Evolutionary conservation across 1,140 invertebrate genomes (phyloP).

Genomic region (Goniozus legneri): DNA sequence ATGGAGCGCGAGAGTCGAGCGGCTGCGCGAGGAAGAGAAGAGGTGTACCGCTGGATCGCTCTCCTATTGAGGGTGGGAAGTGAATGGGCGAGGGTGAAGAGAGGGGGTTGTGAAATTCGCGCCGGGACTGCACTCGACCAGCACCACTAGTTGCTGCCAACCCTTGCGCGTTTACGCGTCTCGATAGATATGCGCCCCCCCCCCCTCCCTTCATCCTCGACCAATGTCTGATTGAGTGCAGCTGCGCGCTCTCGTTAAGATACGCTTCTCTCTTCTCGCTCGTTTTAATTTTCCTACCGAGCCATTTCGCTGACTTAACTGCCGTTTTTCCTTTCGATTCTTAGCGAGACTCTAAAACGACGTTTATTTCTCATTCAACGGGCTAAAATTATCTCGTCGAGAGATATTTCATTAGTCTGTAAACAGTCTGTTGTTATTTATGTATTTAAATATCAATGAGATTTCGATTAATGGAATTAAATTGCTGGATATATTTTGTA

Average conservation of each 20-base stretch:
- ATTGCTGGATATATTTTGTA: too few species aligned
- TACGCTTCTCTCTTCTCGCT: not conserved
- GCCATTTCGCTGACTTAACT: too few species aligned
- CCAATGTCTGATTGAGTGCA: not conserved
- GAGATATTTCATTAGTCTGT: too few species aligned
- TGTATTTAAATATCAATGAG: too few species aligned
- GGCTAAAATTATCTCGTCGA: too few species aligned
- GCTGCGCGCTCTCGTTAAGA: not conserved
- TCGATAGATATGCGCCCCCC: too few species aligned
- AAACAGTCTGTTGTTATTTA: too few species aligned
- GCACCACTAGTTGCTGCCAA: slow-evolving; percentile 39
- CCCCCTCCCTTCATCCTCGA: not conserved
- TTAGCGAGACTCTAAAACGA: too few species aligned
- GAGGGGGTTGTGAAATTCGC: not conserved
- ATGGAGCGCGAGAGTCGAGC: slow-evolving; percentile 15
- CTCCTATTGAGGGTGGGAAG: slow-evolving; percentile 17
- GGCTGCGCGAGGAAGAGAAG: slow-evolving; percentile 9
- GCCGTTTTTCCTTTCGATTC: too few species aligned
- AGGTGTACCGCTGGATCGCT: slow-evolving; percentile 10
- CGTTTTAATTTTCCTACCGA: too few species aligned
- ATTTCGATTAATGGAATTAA: too few species aligned
- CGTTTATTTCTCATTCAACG: too few species aligned
- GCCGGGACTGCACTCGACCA: slow-evolving; percentile 20
- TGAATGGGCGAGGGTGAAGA: slow-evolving; percentile 7
- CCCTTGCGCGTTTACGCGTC: slow-evolving; percentile 20